phyloP scores from a whole-genome alignment of 2,797 vertebrate species.

The Cynopterus sphinx region DNA sequence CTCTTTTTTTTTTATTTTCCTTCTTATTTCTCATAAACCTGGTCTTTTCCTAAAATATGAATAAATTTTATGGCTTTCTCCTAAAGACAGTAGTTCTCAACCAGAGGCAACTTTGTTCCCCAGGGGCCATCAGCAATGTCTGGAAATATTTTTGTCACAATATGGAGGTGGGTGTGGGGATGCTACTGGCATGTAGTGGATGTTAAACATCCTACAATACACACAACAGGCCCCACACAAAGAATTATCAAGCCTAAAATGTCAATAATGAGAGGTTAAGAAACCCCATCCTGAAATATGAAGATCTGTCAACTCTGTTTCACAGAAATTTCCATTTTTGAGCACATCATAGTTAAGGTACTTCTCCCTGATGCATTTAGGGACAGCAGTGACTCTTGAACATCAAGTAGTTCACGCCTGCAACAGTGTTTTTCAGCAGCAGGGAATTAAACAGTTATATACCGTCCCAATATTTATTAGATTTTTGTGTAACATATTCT shows the following conservation, averaged over 20 bases:
- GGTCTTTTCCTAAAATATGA: conserved; percentile 12
- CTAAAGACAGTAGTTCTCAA: conserved; percentile 26
- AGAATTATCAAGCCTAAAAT: not conserved
- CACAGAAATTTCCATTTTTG: not conserved
- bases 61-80: not conserved
- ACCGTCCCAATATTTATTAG: not conserved
- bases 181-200: not conserved
- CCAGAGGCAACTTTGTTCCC: not conserved
- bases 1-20: not conserved
- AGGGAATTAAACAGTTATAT: not conserved
- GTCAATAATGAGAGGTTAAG: not conserved
- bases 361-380: not conserved
- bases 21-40: not conserved
- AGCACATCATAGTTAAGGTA: not conserved
- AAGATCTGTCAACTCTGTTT: not conserved
- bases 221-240: not conserved
- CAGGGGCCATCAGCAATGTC: not conserved
- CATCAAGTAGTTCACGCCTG: not conserved
- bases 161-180: not conserved
- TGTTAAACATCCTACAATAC: not conserved
- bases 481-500: not conserved
- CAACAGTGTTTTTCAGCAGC: not conserved
- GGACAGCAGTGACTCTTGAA: not conserved
- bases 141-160: not conserved
- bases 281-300: not conserved